Evolutionary conservation across 1,140 invertebrate genomes (phyloP).

Genomic region (Grapholita molesta): DNA sequence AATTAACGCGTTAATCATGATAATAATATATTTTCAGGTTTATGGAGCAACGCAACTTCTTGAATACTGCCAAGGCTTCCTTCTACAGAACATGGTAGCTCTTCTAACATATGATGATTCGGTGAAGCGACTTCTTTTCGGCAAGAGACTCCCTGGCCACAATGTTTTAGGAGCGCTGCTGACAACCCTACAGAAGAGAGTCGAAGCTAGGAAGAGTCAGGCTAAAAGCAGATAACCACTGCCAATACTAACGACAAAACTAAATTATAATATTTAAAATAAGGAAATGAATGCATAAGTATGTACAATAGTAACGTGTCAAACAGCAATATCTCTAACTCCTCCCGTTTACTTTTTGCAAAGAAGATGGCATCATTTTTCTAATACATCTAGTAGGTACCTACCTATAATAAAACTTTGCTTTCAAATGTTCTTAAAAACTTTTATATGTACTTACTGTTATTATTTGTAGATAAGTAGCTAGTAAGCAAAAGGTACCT

Average conservation of each 20-base stretch:
- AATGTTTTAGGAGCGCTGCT: constrained; percentile 91
- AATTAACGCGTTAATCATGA: not conserved
- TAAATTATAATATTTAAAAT: not conserved
- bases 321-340: no score
- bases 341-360: no score
- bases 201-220: constrained; percentile 81
- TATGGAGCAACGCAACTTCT: constrained; percentile 92
- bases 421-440: not conserved
- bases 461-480: constrained; percentile 31
- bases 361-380: not conserved
- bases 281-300: not conserved
- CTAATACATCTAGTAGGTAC: no score
- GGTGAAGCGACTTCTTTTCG: constrained; percentile 91
- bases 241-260: not conserved
- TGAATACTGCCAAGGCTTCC: constrained; percentile 94
- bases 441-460: not conserved
- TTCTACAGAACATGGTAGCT: constrained; percentile 96
- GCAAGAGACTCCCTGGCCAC: constrained; percentile 93
- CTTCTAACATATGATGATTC: constrained; percentile 94
- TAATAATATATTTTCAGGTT: constrained; percentile 78
- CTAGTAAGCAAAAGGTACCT: constrained; percentile 19
- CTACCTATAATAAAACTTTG: no score
- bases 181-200: constrained; percentile 87
- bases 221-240: constrained; percentile 58
- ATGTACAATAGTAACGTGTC: no score